A percentile compares a stretch with the other conserved stretches of the same genome.
Conservation (phyloP, 2,113 vertebrate genomes). For the Pygoscelis adeliae region DNA sequence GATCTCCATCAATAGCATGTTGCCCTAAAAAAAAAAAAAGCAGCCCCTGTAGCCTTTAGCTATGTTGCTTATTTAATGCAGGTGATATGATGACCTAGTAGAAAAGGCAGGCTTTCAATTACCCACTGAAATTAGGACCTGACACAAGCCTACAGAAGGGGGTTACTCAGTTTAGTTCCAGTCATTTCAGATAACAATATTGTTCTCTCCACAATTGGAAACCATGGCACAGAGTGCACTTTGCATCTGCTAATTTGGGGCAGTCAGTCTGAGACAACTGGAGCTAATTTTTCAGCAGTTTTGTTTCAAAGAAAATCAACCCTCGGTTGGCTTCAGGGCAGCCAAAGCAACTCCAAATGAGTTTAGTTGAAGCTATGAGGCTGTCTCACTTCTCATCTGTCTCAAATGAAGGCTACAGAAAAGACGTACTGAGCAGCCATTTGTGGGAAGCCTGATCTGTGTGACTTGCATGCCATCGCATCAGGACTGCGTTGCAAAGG, state of each 20-base stretch:
- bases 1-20: neutral
- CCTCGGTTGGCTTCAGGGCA: neutral
- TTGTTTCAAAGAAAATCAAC: neutral
- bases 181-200: neutral
- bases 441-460: neutral
- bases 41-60: neutral
- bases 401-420: neutral
- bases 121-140: neutral
- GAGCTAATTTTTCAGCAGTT: neutral
- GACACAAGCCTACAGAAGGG: neutral
- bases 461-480: neutral
- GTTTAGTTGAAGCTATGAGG: neutral
- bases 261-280: neutral
- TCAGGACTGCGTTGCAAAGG: neutral
- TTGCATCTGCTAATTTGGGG: neutral
- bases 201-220: neutral
- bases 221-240: rapidly evolving
- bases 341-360: neutral
- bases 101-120: neutral
- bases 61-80: neutral
- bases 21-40: neutral
- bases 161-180: neutral
- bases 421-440: rapidly evolving
- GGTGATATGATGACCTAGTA: neutral
- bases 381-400: rapidly evolving